Base-by-base conservation (phyloP, 2,797 vertebrate genomes). In the Peromyscus melanophrys region DNA sequence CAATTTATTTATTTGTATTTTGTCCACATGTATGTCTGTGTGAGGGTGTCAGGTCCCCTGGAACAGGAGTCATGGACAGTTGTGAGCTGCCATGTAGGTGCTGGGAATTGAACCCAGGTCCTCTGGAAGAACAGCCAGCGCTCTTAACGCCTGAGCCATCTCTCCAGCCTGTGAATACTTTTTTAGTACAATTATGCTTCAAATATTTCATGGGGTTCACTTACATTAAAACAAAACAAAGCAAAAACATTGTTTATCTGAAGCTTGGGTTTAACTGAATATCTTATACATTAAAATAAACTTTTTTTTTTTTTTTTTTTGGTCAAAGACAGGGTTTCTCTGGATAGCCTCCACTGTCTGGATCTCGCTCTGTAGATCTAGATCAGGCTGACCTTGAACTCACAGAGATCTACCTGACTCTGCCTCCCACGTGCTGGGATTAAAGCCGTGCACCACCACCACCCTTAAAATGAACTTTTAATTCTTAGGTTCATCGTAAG, bases 231-330 rank as follows among this genome's bases (percentile, higher is more conserved):
- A 67, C 65, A 67, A 34, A 71, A 69, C 34, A 81, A 82, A 13
- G 90, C 65, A 94, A 91, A 93, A 23, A 13, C 46, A 73, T 86
- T 90, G 75, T 69, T 81, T 82, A 85, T 73, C 59, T 90, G 52
- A 90, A 94, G 89, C 80, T 96, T 71, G 80, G 80, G 55, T 94
- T 92, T 97, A 81, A 91, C 31, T 78, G 29, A 63, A 37, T 57
- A 91, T 76, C 37, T 46, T 86, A 29, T 73, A 78, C 84, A 90
- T 85, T 80, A 84, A 91, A 93, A 91, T 76, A 88, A 84, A 69
- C 40, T 29, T 93, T 85, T 80, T 40, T 11, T 37, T 37, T 61
- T 23, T 59, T 59, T 46, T 11, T 52, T 52, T 46, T 46, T 46
- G 46, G 37, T 59, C 6, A 21, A 21, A 73, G 71, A 73, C n/a